These are phyloP conservation scores for Hyppa rectilinea DNA, from an alignment of 2,888 invertebrate species.

Conservation along the genomic window DNA sequence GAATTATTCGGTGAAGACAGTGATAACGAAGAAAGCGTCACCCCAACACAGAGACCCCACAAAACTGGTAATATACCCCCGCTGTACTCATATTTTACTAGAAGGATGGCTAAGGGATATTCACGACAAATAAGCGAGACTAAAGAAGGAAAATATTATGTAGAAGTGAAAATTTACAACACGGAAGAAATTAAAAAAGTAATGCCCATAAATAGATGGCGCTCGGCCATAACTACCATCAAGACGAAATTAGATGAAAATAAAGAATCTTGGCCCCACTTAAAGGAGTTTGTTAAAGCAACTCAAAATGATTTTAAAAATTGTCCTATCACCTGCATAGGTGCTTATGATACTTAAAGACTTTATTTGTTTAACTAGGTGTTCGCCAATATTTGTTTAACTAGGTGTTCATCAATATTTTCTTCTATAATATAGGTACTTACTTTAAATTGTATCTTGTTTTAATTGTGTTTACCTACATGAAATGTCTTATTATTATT, in stretches of 20 bases:
- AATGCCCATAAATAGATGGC: slow-evolving; percentile 1
- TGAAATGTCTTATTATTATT: too few species aligned
- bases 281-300: neutral
- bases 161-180: neutral
- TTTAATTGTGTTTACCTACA: too few species aligned
- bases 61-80: slow-evolving; percentile 2
- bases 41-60: neutral
- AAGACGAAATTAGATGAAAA: neutral
- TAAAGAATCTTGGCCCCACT: neutral
- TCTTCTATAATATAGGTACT: too few species aligned
- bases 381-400: too few species aligned
- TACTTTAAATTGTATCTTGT: too few species aligned
- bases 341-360: neutral
- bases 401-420: too few species aligned
- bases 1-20: slow-evolving; percentile 9
- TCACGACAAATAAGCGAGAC: slow-evolving; percentile 1
- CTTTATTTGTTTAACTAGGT: neutral
- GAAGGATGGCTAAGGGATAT: neutral
- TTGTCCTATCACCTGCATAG: neutral
- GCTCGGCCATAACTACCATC: neutral
- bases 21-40: neutral
- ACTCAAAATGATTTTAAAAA: neutral
- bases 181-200: slow-evolving; percentile 1
- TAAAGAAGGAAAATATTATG: slow-evolving; percentile 8
- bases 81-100: neutral